Evolutionary conservation across 2,113 vertebrate species (phyloP).

Genomic region (Carassius auratus): DNA sequence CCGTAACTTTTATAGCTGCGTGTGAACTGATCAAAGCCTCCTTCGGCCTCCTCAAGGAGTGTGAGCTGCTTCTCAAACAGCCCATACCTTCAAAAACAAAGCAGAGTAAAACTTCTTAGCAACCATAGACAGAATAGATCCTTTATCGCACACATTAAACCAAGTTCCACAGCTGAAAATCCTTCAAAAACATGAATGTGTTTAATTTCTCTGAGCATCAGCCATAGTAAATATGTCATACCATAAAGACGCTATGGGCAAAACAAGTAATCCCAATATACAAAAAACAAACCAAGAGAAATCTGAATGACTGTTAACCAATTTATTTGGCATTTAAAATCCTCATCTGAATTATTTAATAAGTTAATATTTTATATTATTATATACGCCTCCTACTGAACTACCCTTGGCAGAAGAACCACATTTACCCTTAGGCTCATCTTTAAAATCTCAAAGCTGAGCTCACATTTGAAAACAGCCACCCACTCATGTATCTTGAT

Average conservation of each 20-base stretch:
- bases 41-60: slow-evolving; percentile 85
- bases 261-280: neutral
- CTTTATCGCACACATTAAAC: neutral
- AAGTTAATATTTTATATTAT: neutral
- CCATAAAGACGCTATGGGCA: slow-evolving; percentile 7
- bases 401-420: slow-evolving; percentile 1
- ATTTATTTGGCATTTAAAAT: neutral
- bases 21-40: slow-evolving; percentile 89
- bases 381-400: neutral
- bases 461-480: slow-evolving; percentile 8
- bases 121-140: slow-evolving; percentile 3
- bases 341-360: neutral
- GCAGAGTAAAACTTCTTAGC: slow-evolving; percentile 36
- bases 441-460: slow-evolving; percentile 13
- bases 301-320: neutral
- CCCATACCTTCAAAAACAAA: slow-evolving; percentile 80
- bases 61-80: slow-evolving; percentile 79
- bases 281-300: neutral
- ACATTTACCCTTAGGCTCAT: neutral
- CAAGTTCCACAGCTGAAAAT: neutral
- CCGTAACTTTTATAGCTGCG: slow-evolving; percentile 87
- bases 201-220: slow-evolving; percentile 27
- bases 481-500: slow-evolving; percentile 11
- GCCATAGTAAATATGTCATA: slow-evolving; percentile 11
- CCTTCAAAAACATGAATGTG: slow-evolving; percentile 39